phyloP scores from a whole-genome alignment of 2,797 vertebrate genomes.

The Channa striata region DNA sequence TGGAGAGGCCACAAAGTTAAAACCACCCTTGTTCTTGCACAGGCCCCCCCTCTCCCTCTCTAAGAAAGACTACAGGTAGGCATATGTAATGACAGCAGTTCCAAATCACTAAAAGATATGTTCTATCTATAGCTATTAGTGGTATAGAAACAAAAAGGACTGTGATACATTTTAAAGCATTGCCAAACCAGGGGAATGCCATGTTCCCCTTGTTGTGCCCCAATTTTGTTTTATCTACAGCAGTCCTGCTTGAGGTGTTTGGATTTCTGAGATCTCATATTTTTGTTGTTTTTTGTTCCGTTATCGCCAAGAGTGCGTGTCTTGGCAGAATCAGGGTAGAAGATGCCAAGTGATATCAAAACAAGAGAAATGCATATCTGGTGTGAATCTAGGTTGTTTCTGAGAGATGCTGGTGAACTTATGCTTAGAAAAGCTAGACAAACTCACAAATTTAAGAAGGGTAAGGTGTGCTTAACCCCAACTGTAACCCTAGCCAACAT shows the following conservation, averaged over 20 bases:
- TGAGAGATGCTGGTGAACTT: constrained; percentile 45
- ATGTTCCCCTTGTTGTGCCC: constrained; percentile 25
- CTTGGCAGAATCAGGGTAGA: constrained; percentile 70
- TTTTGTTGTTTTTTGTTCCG: constrained; percentile 62
- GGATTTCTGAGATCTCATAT: constrained; percentile 70
- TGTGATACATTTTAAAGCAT: constrained; percentile 1
- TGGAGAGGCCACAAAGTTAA: constrained; percentile 59
- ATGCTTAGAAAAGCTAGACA: constrained; percentile 16
- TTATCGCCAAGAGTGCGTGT: constrained; percentile 69
- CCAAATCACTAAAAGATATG: constrained; percentile 1
- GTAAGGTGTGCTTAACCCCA: background rate
- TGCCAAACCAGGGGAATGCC: background rate
- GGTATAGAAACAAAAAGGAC: background rate
- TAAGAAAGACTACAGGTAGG: constrained; percentile 25
- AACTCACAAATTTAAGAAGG: constrained; percentile 6
- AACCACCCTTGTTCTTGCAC: constrained; percentile 52
- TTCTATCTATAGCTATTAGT: background rate
- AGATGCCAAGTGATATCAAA: constrained; percentile 68
- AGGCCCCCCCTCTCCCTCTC: constrained; percentile 16
- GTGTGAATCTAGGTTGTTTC: constrained; percentile 57
- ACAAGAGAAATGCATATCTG: constrained; percentile 66
- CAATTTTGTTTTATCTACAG: constrained; percentile 65
- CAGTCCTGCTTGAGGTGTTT: constrained; percentile 64
- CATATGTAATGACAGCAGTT: constrained; percentile 16
- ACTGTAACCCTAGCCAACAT: background rate